These are phyloP conservation scores for Microplitis mediator DNA, from an alignment of 1,140 invertebrate genomes.

Conservation along the genomic window DNA sequence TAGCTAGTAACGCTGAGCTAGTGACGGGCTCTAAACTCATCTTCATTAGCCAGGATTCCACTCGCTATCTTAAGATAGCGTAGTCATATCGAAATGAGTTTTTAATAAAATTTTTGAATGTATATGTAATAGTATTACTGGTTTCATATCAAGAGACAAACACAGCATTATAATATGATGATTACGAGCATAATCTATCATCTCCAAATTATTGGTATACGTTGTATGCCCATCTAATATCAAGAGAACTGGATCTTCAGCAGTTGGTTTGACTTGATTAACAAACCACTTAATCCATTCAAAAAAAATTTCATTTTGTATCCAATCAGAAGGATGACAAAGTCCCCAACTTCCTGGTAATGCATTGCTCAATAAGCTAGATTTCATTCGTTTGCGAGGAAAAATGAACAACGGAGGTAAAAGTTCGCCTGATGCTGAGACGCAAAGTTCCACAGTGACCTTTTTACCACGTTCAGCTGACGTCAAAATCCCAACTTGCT, in stretches of 20 bases:
- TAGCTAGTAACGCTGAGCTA: no score
- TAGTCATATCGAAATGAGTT: no score
- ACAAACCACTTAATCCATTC: constrained; percentile 44
- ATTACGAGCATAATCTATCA: constrained; percentile 21
- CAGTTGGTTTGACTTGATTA: constrained; percentile 37
- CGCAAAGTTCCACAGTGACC: not conserved
- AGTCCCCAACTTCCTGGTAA: constrained; percentile 23
- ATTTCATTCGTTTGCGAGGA: constrained; percentile 43
- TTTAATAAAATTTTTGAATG: no score
- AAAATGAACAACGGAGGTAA: constrained; percentile 48
- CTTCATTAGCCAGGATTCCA: no score
- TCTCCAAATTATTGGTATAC: constrained; percentile 29
- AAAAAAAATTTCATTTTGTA: constrained; percentile 38
- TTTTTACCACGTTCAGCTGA: not conserved
- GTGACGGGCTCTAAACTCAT: no score
- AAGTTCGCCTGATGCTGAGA: constrained; percentile 40
- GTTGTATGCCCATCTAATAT: constrained; percentile 43
- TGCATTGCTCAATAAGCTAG: constrained; percentile 40
- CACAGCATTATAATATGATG: constrained; percentile 11
- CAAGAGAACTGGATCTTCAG: constrained; percentile 41
- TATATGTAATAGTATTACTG: no score
- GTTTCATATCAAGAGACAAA: constrained; percentile 20
- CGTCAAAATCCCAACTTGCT: constrained; percentile 1
- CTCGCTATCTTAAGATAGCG: no score
- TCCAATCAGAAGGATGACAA: constrained; percentile 37